Evolutionary conservation across 2,797 vertebrate species (phyloP), one percentile per base, ranked within the genome.

Genomic region (Poeciliopsis paucimaculata): DNA sequence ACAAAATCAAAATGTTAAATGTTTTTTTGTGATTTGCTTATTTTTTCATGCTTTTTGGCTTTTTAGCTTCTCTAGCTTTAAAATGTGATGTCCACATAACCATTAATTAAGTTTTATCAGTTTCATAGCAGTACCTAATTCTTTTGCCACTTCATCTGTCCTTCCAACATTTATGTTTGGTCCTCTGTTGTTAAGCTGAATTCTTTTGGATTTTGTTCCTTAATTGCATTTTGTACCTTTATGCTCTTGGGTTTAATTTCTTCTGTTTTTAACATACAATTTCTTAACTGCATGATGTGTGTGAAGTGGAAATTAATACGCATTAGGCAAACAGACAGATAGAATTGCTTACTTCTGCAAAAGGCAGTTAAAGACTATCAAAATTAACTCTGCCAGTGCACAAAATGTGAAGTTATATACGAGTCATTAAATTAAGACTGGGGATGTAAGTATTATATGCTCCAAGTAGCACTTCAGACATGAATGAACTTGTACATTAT

Each of bases 401-500:
- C 76, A 82, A 87, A 91, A 92, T 88, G 85, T 81, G 86, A 89
- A 91, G 80, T 47, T 66, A 89, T 76, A 76, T 76, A 79, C 78
- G 70, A 81, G 78, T 77, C 78, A 85, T 87, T 84, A 75, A 85
- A 84, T 91, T 86, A 85, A 86, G 81, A 79, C 73, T 84, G 79
- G 87, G 75, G 64, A 88, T 68, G 72, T 78, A 86, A 51, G 23
- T 79, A 86, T 81, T 87, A 89, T 76, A 76, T 86, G 81, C 74
- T 74, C 85, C 92, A 91, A 94, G 93, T 88, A 93, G 80, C 45
- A 51, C 53, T 72, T 85, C 82, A 82, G 62, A 81, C 87, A 47
- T 81, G 82, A 87, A 81, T 84, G 80, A 83, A 84, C 84, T 77
- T 79, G 85, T 73, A 84, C 71, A 77, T 62, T 76, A 66, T 85